Conservation (phyloP, 1,140 invertebrate genomes). For the Leptopilina clavipes region DNA sequence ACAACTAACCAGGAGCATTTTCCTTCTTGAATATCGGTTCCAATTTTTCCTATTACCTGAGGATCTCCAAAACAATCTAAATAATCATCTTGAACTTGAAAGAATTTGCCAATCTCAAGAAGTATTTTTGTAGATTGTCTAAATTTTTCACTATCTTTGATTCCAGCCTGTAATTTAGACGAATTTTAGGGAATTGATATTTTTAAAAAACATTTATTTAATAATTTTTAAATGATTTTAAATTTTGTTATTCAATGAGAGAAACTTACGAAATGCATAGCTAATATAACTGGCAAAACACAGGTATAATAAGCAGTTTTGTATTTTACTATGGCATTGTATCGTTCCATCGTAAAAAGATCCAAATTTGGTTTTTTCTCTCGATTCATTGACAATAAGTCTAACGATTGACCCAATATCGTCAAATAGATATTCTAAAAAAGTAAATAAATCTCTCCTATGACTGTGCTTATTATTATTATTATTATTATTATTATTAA, state of each 20-base stretch:
- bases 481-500: conserved; percentile 14
- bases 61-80: conserved; percentile 94
- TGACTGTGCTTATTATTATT: background rate
- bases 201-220: too few relatives aligned
- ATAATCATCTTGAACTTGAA: conserved; percentile 98
- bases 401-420: conserved; percentile 85
- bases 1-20: conserved; percentile 98
- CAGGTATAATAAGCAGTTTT: conserved; percentile 98
- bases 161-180: conserved; percentile 73
- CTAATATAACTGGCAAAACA: conserved; percentile 90
- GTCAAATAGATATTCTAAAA: conserved; percentile 86
- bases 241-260: conserved; percentile 7
- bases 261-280: conserved; percentile 88
- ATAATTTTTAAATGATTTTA: too few relatives aligned
- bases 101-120: conserved; percentile 97
- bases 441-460: conserved; percentile 32
- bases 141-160: conserved; percentile 87
- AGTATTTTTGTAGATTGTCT: conserved; percentile 91
- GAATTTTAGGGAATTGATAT: background rate
- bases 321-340: conserved; percentile 93
- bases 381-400: conserved; percentile 78
- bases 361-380: conserved; percentile 80
- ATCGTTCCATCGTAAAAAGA: conserved; percentile 90
- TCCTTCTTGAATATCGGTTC: conserved; percentile 94
- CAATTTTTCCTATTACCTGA: conserved; percentile 89